Base-by-base conservation (phyloP, 2,113 vertebrate species). In the Sitta europaea region DNA sequence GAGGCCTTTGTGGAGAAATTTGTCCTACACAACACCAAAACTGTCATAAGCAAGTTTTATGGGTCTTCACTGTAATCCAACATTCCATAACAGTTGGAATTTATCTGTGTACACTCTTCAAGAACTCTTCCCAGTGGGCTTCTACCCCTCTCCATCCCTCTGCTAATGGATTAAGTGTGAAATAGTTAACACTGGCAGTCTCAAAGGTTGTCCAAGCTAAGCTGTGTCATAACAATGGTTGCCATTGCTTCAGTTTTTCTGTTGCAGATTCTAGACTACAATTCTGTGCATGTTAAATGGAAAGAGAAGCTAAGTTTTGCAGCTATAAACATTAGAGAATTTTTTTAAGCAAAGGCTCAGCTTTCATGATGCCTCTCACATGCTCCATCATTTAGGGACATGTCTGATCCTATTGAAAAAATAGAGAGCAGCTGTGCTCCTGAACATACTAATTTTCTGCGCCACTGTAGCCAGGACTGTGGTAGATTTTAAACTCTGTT, bases 401-500 rank as follows among this genome's bases (percentile, higher is more conserved):
- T 45, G 36, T 71, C 83, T 89, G 86, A 93, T 35, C 73, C 33
- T 92, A 85, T 24, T 83, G 85, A 74, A 90, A 89, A 92, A 90
- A 27, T 54, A 90, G 80, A 85, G 25, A 88, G 38, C 81, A 91
- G 90, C 87, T 95, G 81, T 87, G 19, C 35, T 94, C 38, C 78
- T 70, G 57, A 86, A 66, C 54, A 78, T 82, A 70, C 33, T 94
- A 18, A 88, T 94, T 95, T 92, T 95, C 90, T 86, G 66, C 92
- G 74, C 88, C 82, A 55, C 72, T 62, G 29, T 71, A 80, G 71
- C 67, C 78, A 90, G 82, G 59, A 67, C 43, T 94, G 59, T 79
- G 82, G 78, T 74, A 76, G 63, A 83, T 90, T 95, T 92, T 88
- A 80, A 94, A 48, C 20, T 78, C 25, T 38, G 11, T 92, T 95